phyloP scores from a whole-genome alignment of 2,113 vertebrate species.

The Leptosomus discolor region DNA sequence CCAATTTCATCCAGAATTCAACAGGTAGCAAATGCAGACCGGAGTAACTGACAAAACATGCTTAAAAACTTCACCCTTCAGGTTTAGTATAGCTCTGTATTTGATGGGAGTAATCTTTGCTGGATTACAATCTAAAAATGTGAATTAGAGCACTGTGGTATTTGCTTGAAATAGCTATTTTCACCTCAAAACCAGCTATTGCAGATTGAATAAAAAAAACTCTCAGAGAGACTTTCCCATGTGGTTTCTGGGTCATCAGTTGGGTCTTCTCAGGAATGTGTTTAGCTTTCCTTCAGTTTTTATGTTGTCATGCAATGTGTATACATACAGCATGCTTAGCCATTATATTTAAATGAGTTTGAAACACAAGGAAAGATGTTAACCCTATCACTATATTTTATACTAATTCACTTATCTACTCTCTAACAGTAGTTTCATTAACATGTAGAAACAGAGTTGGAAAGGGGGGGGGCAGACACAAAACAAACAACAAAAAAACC shows the following conservation, averaged over 20 bases:
- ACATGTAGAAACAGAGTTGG: neutral
- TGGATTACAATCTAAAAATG: neutral
- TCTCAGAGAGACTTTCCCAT: neutral
- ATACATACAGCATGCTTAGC: neutral
- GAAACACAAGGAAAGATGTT: neutral
- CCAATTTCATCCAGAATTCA: neutral
- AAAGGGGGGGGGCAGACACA: too few species aligned
- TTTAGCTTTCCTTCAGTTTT: neutral
- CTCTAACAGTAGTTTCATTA: neutral
- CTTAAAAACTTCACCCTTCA: neutral
- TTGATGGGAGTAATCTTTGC: neutral
- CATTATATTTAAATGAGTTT: neutral
- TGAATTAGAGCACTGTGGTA: neutral
- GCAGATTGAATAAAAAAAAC: neutral
- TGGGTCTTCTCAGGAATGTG: constrained; percentile 1
- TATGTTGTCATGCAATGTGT: too few species aligned
- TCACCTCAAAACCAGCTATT: neutral
- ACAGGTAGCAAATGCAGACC: neutral
- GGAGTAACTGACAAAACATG: neutral
- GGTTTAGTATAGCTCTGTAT: neutral
- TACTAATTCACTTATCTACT: neutral
- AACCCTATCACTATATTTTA: neutral
- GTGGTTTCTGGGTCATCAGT: constrained; percentile 3
- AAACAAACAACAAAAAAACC: neutral
- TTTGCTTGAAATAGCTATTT: neutral